phyloP scores from a whole-genome alignment of 2,113 vertebrate species.

The Helogale parvula region DNA sequence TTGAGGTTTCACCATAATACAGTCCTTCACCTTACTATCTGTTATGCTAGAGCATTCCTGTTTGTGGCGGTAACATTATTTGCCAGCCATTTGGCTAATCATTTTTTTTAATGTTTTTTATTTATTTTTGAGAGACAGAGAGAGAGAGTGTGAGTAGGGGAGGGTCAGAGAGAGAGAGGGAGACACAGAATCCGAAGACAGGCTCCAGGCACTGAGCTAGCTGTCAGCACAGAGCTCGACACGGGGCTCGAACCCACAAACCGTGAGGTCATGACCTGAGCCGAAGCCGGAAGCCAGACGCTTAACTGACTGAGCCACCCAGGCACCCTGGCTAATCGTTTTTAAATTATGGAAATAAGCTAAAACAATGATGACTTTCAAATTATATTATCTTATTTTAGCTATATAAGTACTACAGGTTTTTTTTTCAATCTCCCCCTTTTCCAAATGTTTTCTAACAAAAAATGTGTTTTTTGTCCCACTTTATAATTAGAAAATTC shows the following conservation, averaged over 20 bases:
- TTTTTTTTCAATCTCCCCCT: background rate
- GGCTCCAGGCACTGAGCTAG: too few relatives aligned
- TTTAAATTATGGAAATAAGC: background rate
- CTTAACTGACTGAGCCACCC: too few relatives aligned
- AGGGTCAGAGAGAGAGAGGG: too few relatives aligned
- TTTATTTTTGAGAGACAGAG: too few relatives aligned
- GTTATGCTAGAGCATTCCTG: background rate
- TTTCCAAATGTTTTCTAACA: slow-evolving; percentile 52
- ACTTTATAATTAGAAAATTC: slow-evolving; percentile 39
- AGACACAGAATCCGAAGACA: too few relatives aligned
- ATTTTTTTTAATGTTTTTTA: background rate
- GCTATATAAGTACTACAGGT: background rate
- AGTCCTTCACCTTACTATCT: background rate
- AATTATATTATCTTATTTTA: slow-evolving; percentile 41
- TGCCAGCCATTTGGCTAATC: background rate
- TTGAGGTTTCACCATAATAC: accelerated
- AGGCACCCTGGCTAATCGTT: background rate
- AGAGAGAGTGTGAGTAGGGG: too few relatives aligned
- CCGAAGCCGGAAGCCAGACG: too few relatives aligned
- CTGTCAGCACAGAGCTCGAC: too few relatives aligned
- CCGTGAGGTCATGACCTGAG: too few relatives aligned
- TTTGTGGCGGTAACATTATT: background rate
- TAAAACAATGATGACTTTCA: background rate
- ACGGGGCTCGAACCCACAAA: too few relatives aligned
- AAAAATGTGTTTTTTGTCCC: background rate